These are phyloP conservation scores for Eupelmus urozonus DNA, from an alignment of 2,888 invertebrate species.

Conservation along the genomic window DNA sequence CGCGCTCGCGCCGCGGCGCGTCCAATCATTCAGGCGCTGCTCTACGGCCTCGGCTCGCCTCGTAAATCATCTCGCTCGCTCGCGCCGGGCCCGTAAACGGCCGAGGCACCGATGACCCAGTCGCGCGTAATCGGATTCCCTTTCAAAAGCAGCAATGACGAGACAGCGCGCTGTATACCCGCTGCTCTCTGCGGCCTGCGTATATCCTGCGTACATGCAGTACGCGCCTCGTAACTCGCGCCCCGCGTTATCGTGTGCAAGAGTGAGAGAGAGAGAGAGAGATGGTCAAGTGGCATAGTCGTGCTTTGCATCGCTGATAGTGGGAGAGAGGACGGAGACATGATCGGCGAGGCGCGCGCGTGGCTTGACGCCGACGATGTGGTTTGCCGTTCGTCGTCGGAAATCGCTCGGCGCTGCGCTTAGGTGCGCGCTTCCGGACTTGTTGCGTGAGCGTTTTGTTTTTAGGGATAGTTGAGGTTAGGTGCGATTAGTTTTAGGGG, in stretches of 20 bases:
- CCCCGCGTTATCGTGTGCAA: conserved; percentile 48
- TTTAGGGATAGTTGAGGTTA: no score
- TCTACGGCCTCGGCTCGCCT: not conserved
- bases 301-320: conserved; percentile 47
- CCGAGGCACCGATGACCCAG: conserved; percentile 43
- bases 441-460: no score
- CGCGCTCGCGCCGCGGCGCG: no score
- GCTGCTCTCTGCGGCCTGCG: not conserved
- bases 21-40: no score
- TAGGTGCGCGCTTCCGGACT: no score
- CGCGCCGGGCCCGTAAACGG: conserved; percentile 49
- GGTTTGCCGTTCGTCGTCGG: not conserved
- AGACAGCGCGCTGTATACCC: not conserved
- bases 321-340: no score
- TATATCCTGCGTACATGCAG: not conserved
- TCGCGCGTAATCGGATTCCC: conserved; percentile 48
- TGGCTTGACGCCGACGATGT: not conserved
- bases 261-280: no score
- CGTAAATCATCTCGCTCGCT: conserved; percentile 49
- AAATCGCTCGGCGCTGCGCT: no score
- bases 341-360: conserved; percentile 13
- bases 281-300: conserved; percentile 52
- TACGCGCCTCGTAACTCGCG: conserved; percentile 35
- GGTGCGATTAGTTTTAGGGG: no score
- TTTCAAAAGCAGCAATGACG: conserved; percentile 40